Evolutionary conservation across 92 coral and sea anemone species (phyloP).

Genomic region (Metridium senile): DNA sequence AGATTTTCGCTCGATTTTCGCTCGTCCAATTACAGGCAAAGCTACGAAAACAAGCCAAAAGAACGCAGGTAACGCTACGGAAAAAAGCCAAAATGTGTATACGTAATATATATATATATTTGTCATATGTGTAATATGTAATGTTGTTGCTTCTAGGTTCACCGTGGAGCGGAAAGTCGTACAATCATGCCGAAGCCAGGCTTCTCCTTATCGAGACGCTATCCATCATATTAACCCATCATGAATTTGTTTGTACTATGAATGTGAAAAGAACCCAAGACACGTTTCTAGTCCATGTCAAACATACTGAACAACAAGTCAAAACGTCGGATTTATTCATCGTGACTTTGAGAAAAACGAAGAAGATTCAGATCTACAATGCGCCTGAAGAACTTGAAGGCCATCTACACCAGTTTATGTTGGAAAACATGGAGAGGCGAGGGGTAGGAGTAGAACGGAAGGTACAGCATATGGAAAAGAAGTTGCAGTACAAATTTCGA

Average conservation of each 20-base stretch:
- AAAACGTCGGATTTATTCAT: conserved; percentile 9
- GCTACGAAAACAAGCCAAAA: too few relatives aligned
- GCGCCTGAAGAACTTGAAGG: conserved; percentile 9
- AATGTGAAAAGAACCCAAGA: conserved; percentile 22
- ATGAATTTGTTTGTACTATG: conserved; percentile 22
- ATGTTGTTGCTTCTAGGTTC: neutral
- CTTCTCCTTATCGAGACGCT: neutral
- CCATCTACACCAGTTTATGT: neutral
- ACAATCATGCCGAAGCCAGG: conserved; percentile 14
- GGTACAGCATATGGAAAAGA: neutral
- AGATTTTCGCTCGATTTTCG: too few relatives aligned
- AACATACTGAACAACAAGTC: neutral
- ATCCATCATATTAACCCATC: neutral
- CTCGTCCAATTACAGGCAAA: too few relatives aligned
- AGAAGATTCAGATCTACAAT: conserved; percentile 20
- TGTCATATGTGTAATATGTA: too few relatives aligned
- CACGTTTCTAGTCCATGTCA: conserved; percentile 9
- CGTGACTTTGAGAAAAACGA: conserved; percentile 17
- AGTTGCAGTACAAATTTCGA: conserved; percentile 18
- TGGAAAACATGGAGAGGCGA: neutral
- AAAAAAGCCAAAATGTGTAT: too few relatives aligned
- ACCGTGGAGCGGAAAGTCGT: conserved; percentile 14
- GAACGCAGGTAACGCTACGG: too few relatives aligned
- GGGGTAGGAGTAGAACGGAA: neutral
- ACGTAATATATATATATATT: too few relatives aligned